These are phyloP conservation scores for Orchestes rusci DNA, from an alignment of 2,888 invertebrate genomes.

Conservation along the genomic window DNA sequence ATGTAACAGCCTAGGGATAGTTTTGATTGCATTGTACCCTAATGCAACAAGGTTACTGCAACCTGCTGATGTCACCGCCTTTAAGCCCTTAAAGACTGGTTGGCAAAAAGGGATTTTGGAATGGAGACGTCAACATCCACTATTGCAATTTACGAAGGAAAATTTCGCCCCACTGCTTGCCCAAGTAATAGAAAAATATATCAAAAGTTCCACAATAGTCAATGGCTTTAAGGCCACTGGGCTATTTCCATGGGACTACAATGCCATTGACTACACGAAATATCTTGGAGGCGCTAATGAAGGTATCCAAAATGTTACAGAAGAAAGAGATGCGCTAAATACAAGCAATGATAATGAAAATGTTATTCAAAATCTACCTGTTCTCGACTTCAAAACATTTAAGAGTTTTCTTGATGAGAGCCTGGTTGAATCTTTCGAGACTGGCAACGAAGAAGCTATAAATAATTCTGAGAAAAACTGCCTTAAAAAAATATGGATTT, in stretches of 20 bases:
- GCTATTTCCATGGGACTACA: constrained; percentile 23
- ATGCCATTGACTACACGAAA: constrained; percentile 19
- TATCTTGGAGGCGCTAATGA: too few relatives aligned
- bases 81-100: constrained; percentile 28
- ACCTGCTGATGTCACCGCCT: constrained; percentile 29
- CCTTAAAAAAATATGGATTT: too few relatives aligned
- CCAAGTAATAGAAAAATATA: constrained; percentile 2
- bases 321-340: too few relatives aligned
- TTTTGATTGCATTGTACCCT: constrained; percentile 31
- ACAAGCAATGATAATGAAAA: too few relatives aligned
- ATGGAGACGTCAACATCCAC: constrained; percentile 9
- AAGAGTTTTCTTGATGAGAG: too few relatives aligned
- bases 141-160: constrained; percentile 7
- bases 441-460: too few relatives aligned
- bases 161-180: constrained; percentile 9
- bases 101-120: constrained; percentile 20
- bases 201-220: too few relatives aligned
- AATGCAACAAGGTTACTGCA: constrained; percentile 28
- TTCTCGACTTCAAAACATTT: too few relatives aligned
- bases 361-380: too few relatives aligned
- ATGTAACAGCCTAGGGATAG: constrained; percentile 21
- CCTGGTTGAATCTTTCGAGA: too few relatives aligned
- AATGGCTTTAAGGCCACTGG: constrained; percentile 24
- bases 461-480: too few relatives aligned
- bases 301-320: too few relatives aligned